Evolutionary conservation across 2,797 vertebrate species (phyloP).

Genomic region (Periparus ater): DNA sequence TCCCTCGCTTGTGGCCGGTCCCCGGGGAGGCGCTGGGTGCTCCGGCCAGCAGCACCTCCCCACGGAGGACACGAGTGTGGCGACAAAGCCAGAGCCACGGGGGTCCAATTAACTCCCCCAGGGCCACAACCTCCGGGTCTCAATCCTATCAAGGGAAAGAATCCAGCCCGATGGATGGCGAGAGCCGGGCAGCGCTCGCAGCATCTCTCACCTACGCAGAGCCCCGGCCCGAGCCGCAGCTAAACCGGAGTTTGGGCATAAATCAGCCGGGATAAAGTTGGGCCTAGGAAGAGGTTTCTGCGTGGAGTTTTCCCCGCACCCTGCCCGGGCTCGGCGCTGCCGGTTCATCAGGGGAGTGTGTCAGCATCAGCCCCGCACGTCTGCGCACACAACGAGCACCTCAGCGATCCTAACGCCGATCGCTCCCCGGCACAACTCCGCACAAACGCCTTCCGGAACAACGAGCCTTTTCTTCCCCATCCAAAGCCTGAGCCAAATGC

Average conservation of each 20-base stretch:
- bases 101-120: neutral
- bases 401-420: rapidly evolving
- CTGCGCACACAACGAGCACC: neutral
- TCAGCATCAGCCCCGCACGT: neutral
- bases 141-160: neutral
- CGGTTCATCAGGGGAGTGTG: rapidly evolving
- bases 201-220: neutral
- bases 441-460: neutral
- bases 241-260: neutral
- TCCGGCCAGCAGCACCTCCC: neutral
- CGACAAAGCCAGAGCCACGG: neutral
- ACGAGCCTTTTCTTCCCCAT: neutral
- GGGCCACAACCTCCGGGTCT: slow-evolving; percentile 14
- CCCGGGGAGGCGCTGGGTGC: neutral
- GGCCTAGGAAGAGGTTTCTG: slow-evolving; percentile 14
- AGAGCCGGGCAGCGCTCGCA: neutral
- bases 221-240: neutral
- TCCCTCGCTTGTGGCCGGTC: neutral
- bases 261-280: neutral
- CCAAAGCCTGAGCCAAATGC: neutral
- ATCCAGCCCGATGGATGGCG: neutral
- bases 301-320: neutral
- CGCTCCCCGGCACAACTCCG: neutral
- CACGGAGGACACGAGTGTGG: neutral
- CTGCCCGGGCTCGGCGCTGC: neutral